Conservation (phyloP, 1,140 invertebrate species). For the Neodiprion fabricii region DNA sequence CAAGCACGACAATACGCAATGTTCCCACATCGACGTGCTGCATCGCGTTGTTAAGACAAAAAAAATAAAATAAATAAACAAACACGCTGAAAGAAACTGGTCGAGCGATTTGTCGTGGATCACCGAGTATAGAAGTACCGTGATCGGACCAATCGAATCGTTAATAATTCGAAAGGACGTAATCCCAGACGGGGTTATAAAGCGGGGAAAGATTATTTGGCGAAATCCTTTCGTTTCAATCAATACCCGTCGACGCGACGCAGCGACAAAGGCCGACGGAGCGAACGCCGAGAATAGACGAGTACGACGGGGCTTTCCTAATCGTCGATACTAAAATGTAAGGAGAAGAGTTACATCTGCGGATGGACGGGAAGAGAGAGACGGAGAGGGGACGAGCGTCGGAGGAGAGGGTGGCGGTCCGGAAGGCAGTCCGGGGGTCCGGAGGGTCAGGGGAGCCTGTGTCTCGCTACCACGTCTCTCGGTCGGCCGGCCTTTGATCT, state of each 20-base stretch:
- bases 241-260: background rate
- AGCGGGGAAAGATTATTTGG: background rate
- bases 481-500: constrained; percentile 56
- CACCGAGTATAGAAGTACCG: background rate
- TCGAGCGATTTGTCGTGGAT: background rate
- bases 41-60: too few species aligned
- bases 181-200: background rate
- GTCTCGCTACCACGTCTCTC: constrained; percentile 47
- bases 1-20: too few species aligned
- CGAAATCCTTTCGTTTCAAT: constrained; percentile 4
- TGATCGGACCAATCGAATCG: background rate
- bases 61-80: too few species aligned
- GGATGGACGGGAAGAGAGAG: constrained; percentile 18
- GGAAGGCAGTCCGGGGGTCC: constrained; percentile 20
- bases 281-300: background rate
- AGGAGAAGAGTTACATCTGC: constrained; percentile 2
- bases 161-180: background rate
- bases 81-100: background rate
- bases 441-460: constrained; percentile 34
- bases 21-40: too few species aligned
- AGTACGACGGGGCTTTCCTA: background rate
- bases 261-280: background rate
- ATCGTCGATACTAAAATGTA: constrained; percentile 6
- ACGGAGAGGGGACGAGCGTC: background rate
- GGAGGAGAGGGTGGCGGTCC: constrained; percentile 3